Evolutionary conservation across 1,140 invertebrate genomes (phyloP).

Genomic region (Batillaria attramentaria): DNA sequence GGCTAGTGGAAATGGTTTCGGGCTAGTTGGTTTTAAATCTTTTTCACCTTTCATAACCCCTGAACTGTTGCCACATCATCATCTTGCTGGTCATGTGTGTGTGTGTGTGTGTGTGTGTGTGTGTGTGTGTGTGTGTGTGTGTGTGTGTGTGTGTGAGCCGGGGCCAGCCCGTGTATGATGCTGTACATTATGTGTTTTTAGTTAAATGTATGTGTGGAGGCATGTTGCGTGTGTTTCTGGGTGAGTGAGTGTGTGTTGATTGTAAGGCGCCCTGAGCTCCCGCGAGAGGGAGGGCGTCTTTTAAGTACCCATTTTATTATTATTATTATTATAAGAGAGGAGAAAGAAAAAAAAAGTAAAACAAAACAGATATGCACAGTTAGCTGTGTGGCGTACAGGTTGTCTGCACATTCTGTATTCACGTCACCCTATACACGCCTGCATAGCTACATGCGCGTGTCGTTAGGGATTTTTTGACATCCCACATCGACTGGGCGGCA

Average conservation of each 20-base stretch:
- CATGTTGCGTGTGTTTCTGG: background rate
- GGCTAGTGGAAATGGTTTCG: background rate
- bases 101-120: background rate
- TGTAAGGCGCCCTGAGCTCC: background rate
- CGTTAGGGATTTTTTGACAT: no score
- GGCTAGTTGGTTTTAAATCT: background rate
- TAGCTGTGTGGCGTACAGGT: no score
- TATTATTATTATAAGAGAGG: no score
- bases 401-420: no score
- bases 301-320: no score
- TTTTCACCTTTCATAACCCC: no score
- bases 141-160: background rate
- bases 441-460: no score
- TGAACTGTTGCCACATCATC: no score
- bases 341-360: no score
- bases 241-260: background rate
- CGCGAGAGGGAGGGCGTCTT: background rate
- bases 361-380: no score
- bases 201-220: background rate
- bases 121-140: conserved; percentile 3
- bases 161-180: background rate
- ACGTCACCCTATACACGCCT: no score
- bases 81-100: background rate
- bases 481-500: no score
- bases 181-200: background rate